Evolutionary conservation across 1,140 invertebrate genomes (phyloP).

Genomic region (Rhizoglyphus robini): DNA sequence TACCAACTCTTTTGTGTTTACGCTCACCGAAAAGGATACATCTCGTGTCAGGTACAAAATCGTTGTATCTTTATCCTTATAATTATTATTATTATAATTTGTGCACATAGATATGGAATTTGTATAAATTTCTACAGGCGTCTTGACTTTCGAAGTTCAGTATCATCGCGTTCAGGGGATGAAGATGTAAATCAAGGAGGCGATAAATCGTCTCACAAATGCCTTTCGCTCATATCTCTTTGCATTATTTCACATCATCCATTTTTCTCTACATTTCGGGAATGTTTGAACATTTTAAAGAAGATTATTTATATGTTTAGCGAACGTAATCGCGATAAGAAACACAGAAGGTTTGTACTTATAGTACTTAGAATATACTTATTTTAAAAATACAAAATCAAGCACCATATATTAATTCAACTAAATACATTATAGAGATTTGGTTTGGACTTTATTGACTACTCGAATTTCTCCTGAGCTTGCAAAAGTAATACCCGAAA

Average conservation of each 20-base stretch:
- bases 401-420: too few relatives aligned
- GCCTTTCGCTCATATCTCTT: slow-evolving; percentile 61
- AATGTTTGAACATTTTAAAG: slow-evolving; percentile 88
- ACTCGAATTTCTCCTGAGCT: slow-evolving; percentile 50
- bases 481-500: slow-evolving; percentile 46
- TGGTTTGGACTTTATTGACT: slow-evolving; percentile 37
- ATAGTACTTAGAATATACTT: too few relatives aligned
- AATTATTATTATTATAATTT: background rate
- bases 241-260: slow-evolving; percentile 98
- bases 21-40: slow-evolving; percentile 96
- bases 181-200: background rate
- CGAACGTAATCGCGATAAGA: slow-evolving; percentile 75
- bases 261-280: slow-evolving; percentile 92
- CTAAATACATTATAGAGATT: slow-evolving; percentile 28
- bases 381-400: too few relatives aligned
- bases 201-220: slow-evolving; percentile 7
- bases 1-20: slow-evolving; percentile 93
- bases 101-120: slow-evolving; percentile 54
- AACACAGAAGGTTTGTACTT: slow-evolving; percentile 55
- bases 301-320: slow-evolving; percentile 92
- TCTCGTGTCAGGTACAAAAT: slow-evolving; percentile 42
- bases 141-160: slow-evolving; percentile 38
- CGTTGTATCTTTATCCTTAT: background rate
- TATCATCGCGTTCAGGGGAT: background rate
- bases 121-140: slow-evolving; percentile 97